Percentiles rank a stretch among this genome's conserved stretches.
phyloP scores from a whole-genome alignment of 30 jellyfish, hydroid and myxozoan genomes.

The Haliclystus octoradiatus region DNA sequence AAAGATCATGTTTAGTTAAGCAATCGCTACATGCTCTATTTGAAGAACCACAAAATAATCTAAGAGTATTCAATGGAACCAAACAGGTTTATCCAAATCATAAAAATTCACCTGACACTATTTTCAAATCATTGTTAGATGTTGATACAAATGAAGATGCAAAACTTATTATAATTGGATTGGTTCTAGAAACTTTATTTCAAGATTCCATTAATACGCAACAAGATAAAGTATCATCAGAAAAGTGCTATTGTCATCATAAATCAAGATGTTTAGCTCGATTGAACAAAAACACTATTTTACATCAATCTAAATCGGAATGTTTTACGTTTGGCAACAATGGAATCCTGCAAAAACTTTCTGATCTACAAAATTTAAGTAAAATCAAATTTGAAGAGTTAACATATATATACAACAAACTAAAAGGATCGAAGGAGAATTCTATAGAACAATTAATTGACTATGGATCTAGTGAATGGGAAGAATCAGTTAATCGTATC shows the following conservation, averaged over 20 bases:
- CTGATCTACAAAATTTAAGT: background rate
- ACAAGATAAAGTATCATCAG: background rate
- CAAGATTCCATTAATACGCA: background rate
- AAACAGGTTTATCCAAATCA: background rate
- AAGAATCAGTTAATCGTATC: slow-evolving; percentile 5
- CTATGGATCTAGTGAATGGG: slow-evolving; percentile 38
- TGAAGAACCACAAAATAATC: slow-evolving; percentile 68
- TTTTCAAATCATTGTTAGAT: no score
- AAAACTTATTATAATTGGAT: background rate
- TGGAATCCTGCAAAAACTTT: background rate
- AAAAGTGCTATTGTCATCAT: background rate
- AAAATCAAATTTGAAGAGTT: background rate
- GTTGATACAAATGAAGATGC: background rate
- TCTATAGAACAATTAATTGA: slow-evolving; percentile 4
- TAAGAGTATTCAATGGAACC: slow-evolving; percentile 14
- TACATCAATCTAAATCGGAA: background rate
- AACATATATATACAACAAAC: background rate
- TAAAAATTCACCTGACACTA: background rate
- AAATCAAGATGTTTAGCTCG: background rate
- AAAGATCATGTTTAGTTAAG: slow-evolving; percentile 28
- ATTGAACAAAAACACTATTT: background rate
- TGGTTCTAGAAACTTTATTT: background rate
- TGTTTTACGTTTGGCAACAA: background rate
- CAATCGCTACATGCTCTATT: slow-evolving; percentile 39
- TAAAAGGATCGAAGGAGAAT: background rate